phyloP scores from a whole-genome alignment of 2,888 invertebrate species.

The Caenorhabditis sp. region DNA sequence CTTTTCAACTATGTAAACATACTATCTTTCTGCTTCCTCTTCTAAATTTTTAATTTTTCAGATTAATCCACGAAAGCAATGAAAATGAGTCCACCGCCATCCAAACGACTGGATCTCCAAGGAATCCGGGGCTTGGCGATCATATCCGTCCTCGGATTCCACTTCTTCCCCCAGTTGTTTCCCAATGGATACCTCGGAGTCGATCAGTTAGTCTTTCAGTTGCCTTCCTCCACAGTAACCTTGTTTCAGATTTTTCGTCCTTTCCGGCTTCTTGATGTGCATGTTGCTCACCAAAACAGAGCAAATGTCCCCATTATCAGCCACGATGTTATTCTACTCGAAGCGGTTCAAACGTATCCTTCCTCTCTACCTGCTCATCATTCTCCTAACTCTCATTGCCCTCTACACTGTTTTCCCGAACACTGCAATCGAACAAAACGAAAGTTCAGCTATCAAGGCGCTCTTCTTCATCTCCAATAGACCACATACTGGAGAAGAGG shows the following conservation, averaged over 20 bases:
- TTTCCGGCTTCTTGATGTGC: conserved; percentile 55
- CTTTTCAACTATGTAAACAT: too few species aligned
- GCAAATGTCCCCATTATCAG: conserved; percentile 20
- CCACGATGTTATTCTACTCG: conserved; percentile 24
- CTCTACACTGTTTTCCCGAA: conserved; percentile 41
- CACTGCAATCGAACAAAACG: conserved; percentile 27
- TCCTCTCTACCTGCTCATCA: conserved; percentile 43
- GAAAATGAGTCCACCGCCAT: background rate
- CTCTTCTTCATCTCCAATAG: conserved; percentile 47
- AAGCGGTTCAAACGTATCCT: conserved; percentile 53
- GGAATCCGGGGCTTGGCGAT: conserved; percentile 65
- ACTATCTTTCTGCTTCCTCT: too few species aligned
- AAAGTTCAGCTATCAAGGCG: conserved; percentile 42
- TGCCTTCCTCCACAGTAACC: background rate
- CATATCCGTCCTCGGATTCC: conserved; percentile 60
- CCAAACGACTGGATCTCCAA: conserved; percentile 47
- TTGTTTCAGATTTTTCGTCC: conserved; percentile 44
- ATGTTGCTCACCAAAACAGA: conserved; percentile 47
- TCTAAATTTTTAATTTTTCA: too few species aligned
- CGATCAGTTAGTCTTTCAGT: conserved; percentile 59
- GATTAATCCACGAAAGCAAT: too few species aligned
- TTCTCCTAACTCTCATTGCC: conserved; percentile 22
- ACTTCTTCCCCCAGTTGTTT: conserved; percentile 59
- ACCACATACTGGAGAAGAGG: conserved; percentile 42
- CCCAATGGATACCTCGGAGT: conserved; percentile 69